Evolutionary conservation across 2,797 vertebrate species (phyloP).

Genomic region (Tympanoctomys barrerae): DNA sequence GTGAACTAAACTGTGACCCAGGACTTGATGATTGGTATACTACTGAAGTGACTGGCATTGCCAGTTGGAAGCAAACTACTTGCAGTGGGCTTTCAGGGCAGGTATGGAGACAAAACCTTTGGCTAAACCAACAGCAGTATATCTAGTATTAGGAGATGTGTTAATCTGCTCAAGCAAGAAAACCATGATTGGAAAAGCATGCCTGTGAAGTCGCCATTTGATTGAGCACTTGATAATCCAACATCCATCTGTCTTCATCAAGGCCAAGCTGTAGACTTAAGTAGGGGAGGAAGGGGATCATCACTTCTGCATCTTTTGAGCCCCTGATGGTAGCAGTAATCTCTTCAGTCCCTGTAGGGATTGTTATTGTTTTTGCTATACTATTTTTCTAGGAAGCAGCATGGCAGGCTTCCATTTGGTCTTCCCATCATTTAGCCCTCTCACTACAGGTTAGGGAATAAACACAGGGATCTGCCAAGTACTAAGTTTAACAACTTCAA

Average conservation of each 20-base stretch:
- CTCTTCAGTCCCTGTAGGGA: neutral
- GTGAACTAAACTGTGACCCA: neutral
- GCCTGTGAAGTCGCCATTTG: neutral
- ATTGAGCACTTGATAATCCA: neutral
- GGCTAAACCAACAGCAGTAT: neutral
- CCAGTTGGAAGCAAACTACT: neutral
- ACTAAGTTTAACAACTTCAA: neutral
- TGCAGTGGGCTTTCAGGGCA: neutral
- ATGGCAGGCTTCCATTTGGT: neutral
- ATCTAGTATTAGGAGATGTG: neutral
- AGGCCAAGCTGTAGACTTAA: neutral
- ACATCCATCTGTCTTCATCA: neutral
- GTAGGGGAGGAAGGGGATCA: neutral
- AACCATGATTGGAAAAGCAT: neutral
- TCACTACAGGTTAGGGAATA: neutral
- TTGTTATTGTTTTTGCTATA: neutral
- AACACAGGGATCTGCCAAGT: neutral
- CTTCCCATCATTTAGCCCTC: neutral
- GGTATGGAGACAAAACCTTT: neutral
- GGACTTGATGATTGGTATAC: neutral
- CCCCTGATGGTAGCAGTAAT: neutral
- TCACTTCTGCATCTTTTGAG: neutral
- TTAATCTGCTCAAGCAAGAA: neutral
- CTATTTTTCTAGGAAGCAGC: neutral
- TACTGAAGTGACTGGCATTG: neutral